A percentile compares a stretch with the other conserved stretches of the same genome.
These are phyloP conservation scores for Notodonta ziczac DNA, from an alignment of 2,888 invertebrate genomes.

Conservation along the genomic window DNA sequence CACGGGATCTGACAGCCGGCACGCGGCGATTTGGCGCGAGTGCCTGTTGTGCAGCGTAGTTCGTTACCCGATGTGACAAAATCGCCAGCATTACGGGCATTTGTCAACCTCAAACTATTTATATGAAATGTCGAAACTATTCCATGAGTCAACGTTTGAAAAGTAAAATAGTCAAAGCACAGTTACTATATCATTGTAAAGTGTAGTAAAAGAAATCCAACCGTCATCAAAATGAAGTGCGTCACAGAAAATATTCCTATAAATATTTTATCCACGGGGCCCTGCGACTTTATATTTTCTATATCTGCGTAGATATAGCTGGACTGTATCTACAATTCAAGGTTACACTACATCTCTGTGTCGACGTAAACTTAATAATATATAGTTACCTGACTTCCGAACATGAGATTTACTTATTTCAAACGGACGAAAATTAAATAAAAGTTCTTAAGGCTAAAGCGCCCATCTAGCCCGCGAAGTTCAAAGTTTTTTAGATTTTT, in stretches of 20 bases:
- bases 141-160: not conserved
- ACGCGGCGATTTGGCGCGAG: slow-evolving; percentile 30
- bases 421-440: too few species aligned
- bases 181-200: too few species aligned
- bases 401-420: too few species aligned
- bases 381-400: too few species aligned
- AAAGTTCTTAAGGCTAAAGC: too few species aligned
- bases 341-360: not conserved
- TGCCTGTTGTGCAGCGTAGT: slow-evolving; percentile 25
- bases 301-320: not conserved
- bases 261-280: not conserved
- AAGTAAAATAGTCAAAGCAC: not conserved
- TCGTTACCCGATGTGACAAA: slow-evolving; percentile 15
- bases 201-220: not conserved
- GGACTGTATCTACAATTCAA: not conserved
- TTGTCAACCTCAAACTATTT: slow-evolving; percentile 2
- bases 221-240: not conserved
- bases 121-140: slow-evolving; percentile 22
- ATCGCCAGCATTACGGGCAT: not conserved
- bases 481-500: too few species aligned
- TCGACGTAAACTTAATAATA: not conserved
- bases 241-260: not conserved
- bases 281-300: slow-evolving; percentile 1
- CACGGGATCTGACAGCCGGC: slow-evolving; percentile 20
- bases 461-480: too few species aligned